Conservation (phyloP, 2,797 vertebrate genomes). For the Paedocypris micromegethes region DNA sequence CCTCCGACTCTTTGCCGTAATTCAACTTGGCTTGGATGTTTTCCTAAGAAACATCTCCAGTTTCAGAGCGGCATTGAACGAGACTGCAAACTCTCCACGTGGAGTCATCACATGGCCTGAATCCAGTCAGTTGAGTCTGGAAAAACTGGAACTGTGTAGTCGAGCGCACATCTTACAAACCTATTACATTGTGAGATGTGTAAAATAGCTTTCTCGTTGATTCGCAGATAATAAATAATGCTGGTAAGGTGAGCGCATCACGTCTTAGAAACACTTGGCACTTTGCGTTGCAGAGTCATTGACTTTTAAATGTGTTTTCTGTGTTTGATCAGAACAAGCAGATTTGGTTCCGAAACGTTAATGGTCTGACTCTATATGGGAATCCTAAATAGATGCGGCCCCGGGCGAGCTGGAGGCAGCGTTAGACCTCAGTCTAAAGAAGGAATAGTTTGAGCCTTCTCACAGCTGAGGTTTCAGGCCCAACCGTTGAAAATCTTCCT, state of each 20-base stretch:
- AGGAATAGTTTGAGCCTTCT: neutral
- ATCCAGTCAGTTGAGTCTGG: slow-evolving; percentile 1
- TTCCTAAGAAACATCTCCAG: slow-evolving; percentile 25
- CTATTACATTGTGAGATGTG: slow-evolving; percentile 16
- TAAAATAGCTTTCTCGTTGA: slow-evolving; percentile 27
- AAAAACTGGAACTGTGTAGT: neutral
- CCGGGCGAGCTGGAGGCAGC: slow-evolving; percentile 7
- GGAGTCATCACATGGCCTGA: slow-evolving; percentile 5
- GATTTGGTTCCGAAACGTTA: slow-evolving; percentile 20
- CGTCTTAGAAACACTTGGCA: slow-evolving; percentile 15
- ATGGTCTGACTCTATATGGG: slow-evolving; percentile 11
- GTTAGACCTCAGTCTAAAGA: neutral
- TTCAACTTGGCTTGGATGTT: slow-evolving; percentile 25
- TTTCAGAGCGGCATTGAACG: slow-evolving; percentile 20
- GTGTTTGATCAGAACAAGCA: slow-evolving; percentile 25
- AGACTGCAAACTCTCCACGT: neutral
- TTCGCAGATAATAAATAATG: slow-evolving; percentile 31
- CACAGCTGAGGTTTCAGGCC: slow-evolving; percentile 1
- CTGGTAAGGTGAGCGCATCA: slow-evolving; percentile 11
- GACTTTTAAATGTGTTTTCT: slow-evolving; percentile 20
- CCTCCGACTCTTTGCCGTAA: slow-evolving; percentile 18
- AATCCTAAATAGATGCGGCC: slow-evolving; percentile 13
- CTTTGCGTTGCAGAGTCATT: slow-evolving; percentile 5
- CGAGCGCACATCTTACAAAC: slow-evolving; percentile 7
- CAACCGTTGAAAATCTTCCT: slow-evolving; percentile 1